Evolutionary conservation across 1,140 invertebrate genomes (phyloP).

Genomic region (Matsumurasca onukii): DNA sequence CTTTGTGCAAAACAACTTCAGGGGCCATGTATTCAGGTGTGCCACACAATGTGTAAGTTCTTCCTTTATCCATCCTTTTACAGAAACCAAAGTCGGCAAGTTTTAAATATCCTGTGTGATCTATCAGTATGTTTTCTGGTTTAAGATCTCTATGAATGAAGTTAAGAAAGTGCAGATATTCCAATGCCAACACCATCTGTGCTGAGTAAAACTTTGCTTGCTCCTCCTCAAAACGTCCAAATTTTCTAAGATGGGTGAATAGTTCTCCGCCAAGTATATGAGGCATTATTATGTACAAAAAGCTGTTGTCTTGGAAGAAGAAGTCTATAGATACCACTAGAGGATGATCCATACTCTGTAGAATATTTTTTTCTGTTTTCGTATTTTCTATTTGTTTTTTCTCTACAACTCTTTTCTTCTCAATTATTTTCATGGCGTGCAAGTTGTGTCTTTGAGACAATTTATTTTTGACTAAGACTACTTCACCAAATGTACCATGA

Average conservation of each 20-base stretch:
- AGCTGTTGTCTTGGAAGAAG: conserved; percentile 84
- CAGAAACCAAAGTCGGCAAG: conserved; percentile 39
- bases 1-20: conserved; percentile 92
- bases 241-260: conserved; percentile 64
- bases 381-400: conserved; percentile 86
- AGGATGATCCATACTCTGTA: conserved; percentile 76
- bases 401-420: conserved; percentile 84
- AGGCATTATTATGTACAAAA: conserved; percentile 81
- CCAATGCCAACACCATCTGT: conserved; percentile 88
- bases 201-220: conserved; percentile 89
- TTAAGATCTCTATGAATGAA: conserved; percentile 94
- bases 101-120: conserved; percentile 69
- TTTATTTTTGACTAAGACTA: conserved; percentile 75
- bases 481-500: conserved; percentile 87
- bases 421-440: conserved; percentile 90
- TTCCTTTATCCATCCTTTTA: conserved; percentile 29
- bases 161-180: conserved; percentile 91
- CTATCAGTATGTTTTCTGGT: conserved; percentile 94
- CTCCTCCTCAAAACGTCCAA: conserved; percentile 75
- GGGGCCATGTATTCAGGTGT: conserved; percentile 96
- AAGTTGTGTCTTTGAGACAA: conserved; percentile 48
- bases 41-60: conserved; percentile 92
- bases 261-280: conserved; percentile 82
- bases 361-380: conserved; percentile 81
- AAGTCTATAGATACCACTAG: conserved; percentile 82